Percentiles rank a stretch among this genome's conserved stretches.
These are phyloP conservation scores for Caenorhabditis sinica DNA, from an alignment of 2,888 invertebrate species.

Conservation along the genomic window DNA sequence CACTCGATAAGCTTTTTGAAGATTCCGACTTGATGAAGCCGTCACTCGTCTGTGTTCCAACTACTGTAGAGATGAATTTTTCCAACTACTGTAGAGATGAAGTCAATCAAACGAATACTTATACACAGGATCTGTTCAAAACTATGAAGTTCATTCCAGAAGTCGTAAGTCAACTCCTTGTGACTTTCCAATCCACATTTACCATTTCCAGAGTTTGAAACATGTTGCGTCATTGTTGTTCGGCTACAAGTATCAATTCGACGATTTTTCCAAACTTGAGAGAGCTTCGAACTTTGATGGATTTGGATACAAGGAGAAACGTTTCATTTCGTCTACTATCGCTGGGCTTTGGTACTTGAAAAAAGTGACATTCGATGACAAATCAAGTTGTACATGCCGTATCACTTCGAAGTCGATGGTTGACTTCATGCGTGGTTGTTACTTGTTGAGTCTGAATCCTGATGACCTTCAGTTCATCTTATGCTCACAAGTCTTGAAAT, in stretches of 20 bases:
- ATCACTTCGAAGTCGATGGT: conserved; percentile 89
- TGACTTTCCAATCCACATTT: not conserved
- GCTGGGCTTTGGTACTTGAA: conserved; percentile 92
- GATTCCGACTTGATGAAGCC: too few species aligned
- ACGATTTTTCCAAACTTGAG: conserved; percentile 92
- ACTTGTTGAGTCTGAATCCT: conserved; percentile 89
- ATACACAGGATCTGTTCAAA: too few species aligned
- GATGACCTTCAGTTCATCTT: conserved; percentile 91
- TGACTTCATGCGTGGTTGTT: conserved; percentile 88
- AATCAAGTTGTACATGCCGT: too few species aligned
- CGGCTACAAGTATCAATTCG: conserved; percentile 75
- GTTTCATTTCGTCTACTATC: conserved; percentile 65
- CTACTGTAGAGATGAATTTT: too few species aligned
- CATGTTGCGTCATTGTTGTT: conserved; percentile 76
- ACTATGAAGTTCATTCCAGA: too few species aligned
- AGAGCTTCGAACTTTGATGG: conserved; percentile 90
- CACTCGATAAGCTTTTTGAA: too few species aligned
- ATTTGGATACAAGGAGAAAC: conserved; percentile 86
- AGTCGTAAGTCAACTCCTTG: too few species aligned
- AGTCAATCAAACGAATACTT: too few species aligned
- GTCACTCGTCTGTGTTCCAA: too few species aligned
- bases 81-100: too few species aligned
- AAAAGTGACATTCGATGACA: conserved; percentile 96
- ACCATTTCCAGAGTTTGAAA: conserved; percentile 77
- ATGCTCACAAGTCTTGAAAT: conserved; percentile 95